Base-by-base conservation (phyloP, 1,140 invertebrate species). In the Bombus breviceps region DNA sequence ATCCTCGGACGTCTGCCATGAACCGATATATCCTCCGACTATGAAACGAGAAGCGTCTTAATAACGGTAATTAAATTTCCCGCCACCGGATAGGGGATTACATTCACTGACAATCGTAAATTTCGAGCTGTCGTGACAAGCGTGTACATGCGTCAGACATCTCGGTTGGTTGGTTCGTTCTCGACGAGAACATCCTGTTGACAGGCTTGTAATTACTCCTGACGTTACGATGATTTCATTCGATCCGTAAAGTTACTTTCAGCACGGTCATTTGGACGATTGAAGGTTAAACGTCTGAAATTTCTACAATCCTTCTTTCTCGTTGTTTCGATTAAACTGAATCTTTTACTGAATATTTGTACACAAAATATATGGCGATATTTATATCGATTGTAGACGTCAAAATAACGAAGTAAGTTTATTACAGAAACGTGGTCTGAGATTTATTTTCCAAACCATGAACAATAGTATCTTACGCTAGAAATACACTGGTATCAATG, bases 1-100 rank as follows among this genome's bases (percentile, higher is more conserved):
- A 81, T 73, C 71, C 12, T 12, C 10, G 39, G 13, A 18, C 43
- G 43, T 28, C 25, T 18, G n/a, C 25, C 34, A 25, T 6, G 41
- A 18, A 6, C 28, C 34, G 43, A 28, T 72, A 53, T 71, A 62
- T 59, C 47, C 47, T 32, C 3, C 37, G 66, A n/a, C 68, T 41
- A 59, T 39, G 68, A 32, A 72, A 59, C 79, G 79, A 32, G 47
- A 32, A 47, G 12, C 47, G 37, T 53, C 68, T 81, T 81, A 81
- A 81, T 81, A 73, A 53, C 68, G 18, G 79, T 73, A 81, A 81
- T 81, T 73, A 72, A 81, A 81, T 81, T 72, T 69, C 32, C 32
- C 43, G 47, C 18, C 34, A 37, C 22, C 32, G 32, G 41, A 37
- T 12, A 32, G 8, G 2, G 39, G 76, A 22, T 32, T 77, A 37